Base-by-base conservation (phyloP, 2,797 vertebrate species). In the Margarornis squamiger region DNA sequence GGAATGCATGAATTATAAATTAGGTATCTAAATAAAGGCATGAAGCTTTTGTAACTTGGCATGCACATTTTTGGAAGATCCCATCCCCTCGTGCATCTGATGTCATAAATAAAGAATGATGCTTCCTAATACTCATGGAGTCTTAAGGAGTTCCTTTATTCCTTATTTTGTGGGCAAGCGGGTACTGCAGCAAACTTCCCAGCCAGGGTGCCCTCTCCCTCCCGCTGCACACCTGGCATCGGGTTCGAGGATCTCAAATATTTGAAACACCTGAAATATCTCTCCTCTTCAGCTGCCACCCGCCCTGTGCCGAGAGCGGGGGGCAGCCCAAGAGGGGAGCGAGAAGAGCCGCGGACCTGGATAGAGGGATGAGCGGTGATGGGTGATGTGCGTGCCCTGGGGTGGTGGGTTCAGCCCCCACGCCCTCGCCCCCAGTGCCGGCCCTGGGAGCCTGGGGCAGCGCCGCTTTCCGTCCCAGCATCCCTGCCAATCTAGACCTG, bases 381-480 rank as follows among this genome's bases (percentile, higher is more conserved):
- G 55, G 58, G 16, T 6, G 34, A 14, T 18, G 46, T 20, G 63
- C 10, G 52, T 45, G 36, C 34, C 7, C 34, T 14, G 12, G 27
- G 4, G 4, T 6, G 38, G 10, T 16, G 74, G 21, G 39, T 10
- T 30, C 67, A 67, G 27, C 36, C 20, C 13, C 45, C 20, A 14
- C 2, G 24, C 12, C 2, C 19, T 10, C 4, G 8, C n/a, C n/a
- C 55, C 59, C 36, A 5, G 22, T 7, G 11, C 23, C 5, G 3
- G 22, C 13, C 16, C 48, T 16, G 59, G 30, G 12, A 52, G 52
- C 49, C 26, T 51, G 73, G 65, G 61, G 58, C 73, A 68, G 39
- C 55, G 16, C 30, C 22, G 43, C 93, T 87, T 94, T 92, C 96
- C 92, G 51, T 95, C 89, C 92, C 52, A 30, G 52, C 86, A 74